Evolutionary conservation across 2,113 vertebrate species (phyloP), one percentile per base, ranked within the genome.

Genomic region (Furnarius figulus): DNA sequence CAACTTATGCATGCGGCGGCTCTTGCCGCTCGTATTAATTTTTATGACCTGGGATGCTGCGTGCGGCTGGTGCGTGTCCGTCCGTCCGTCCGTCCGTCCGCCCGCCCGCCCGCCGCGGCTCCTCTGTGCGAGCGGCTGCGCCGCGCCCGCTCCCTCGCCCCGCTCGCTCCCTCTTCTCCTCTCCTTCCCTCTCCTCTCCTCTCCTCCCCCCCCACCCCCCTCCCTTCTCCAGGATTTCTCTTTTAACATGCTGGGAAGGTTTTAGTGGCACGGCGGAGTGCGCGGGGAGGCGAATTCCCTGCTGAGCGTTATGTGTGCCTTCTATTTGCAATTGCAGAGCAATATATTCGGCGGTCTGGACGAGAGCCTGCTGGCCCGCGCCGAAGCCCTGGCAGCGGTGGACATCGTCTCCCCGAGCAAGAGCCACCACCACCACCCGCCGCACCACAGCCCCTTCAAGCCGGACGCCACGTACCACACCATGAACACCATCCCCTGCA

Each of bases 331-430:
- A 99, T 99, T 99, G 98, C 99, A 99, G 99, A 99, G 99, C 99
- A 99, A 99, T 99, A 99, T 99, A 99, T 99, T 99, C 98, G 99
- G 99, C 96, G 99, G 99, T 98, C 99, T 99, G 98, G 99, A 99
- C 98, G 99, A 99, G 99, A 99, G 99, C 98, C 98, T 99, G 98
- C 98, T 99, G 99, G 99, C 99, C 98, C 99, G 99, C 95, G 99
- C 99, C 85, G 99, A 99, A 98, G 99, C 99, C 98, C 98, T 99
- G 98, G 99, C 99, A 97, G 99, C 99, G 94, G 99, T 99, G 99
- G 99, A 99, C 98, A 99, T 99, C 98, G 99, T 98, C 97, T 99
- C 99, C 95, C 99, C 99, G 97, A 99, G 97, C 98, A 99, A 99
- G 98, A 99, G 98, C 98, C 99, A 99, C 98, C 99, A 99, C 93